Evolutionary conservation across 2,797 vertebrate genomes (phyloP).

Genomic region (Acrocephalus scirpaceus): DNA sequence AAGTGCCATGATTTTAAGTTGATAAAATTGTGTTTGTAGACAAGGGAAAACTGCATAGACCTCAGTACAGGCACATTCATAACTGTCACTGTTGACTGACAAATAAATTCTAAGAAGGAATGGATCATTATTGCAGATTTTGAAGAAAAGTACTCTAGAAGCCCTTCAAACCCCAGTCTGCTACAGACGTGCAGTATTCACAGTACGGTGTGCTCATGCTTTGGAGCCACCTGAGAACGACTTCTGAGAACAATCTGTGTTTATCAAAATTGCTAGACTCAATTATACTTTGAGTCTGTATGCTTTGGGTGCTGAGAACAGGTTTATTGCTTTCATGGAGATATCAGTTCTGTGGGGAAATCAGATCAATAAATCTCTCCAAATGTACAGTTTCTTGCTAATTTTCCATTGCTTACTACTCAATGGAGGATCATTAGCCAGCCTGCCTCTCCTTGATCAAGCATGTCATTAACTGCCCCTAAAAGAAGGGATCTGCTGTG

Average conservation of each 20-base stretch:
- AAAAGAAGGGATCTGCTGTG: not conserved
- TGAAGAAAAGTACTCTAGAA: not conserved
- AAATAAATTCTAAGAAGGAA: not conserved
- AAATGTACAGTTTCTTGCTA: not conserved
- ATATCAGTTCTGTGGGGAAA: slow-evolving; percentile 5
- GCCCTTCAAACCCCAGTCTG: not conserved
- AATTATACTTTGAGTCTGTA: not conserved
- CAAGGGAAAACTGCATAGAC: not conserved
- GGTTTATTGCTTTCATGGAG: not conserved
- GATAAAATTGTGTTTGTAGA: not conserved
- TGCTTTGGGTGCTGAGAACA: not conserved
- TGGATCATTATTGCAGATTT: not conserved
- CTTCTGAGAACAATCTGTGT: not conserved
- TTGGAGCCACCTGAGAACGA: not conserved
- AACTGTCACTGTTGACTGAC: not conserved
- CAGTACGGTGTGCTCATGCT: not conserved
- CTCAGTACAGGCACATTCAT: not conserved
- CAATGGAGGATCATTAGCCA: not conserved
- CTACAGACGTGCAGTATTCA: not conserved
- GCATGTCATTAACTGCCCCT: not conserved
- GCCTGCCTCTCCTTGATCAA: not conserved
- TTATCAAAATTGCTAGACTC: not conserved
- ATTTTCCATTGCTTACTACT: slow-evolving; percentile 17
- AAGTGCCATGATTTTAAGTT: not conserved
- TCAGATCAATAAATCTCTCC: not conserved